Percentiles rank a stretch among this genome's conserved stretches.
These are phyloP conservation scores for Caenorhabditis zanzibari DNA, from an alignment of 2,888 invertebrate species.

Conservation along the genomic window DNA sequence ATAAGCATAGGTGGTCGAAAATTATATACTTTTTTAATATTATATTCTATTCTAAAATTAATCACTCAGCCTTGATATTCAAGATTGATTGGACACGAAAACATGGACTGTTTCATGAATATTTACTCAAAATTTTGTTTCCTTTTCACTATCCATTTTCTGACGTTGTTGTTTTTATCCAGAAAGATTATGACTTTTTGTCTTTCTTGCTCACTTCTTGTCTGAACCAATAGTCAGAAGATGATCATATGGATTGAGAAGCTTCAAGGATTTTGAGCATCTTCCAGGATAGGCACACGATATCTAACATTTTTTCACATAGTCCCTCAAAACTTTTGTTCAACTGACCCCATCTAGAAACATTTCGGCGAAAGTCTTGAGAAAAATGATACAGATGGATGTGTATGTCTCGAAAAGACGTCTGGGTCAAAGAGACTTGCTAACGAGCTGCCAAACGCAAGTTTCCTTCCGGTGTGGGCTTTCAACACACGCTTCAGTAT, in stretches of 20 bases:
- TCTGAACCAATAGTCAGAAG: neutral
- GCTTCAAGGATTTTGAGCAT: neutral
- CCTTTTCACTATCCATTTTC: too few relatives aligned
- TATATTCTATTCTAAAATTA: neutral
- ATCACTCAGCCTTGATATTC: neutral
- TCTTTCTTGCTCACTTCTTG: neutral
- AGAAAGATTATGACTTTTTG: constrained; percentile 1
- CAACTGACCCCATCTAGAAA: neutral
- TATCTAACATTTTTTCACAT: neutral
- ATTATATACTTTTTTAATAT: neutral
- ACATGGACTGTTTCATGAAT: too few relatives aligned
- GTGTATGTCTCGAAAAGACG: constrained; percentile 10
- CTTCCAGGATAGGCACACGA: neutral
- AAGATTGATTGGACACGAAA: too few relatives aligned
- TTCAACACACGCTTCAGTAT: constrained; percentile 40
- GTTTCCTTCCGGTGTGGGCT: constrained; percentile 67
- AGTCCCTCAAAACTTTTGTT: neutral
- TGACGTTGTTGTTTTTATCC: neutral
- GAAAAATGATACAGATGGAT: constrained; percentile 29
- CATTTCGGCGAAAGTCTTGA: constrained; percentile 3
- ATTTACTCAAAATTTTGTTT: too few relatives aligned
- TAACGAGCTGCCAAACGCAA: constrained; percentile 70
- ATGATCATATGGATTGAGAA: neutral
- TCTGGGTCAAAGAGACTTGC: constrained; percentile 61
- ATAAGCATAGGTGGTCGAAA: neutral